phyloP scores from a whole-genome alignment of 2,113 vertebrate genomes.

The Dolichotis patagonum region DNA sequence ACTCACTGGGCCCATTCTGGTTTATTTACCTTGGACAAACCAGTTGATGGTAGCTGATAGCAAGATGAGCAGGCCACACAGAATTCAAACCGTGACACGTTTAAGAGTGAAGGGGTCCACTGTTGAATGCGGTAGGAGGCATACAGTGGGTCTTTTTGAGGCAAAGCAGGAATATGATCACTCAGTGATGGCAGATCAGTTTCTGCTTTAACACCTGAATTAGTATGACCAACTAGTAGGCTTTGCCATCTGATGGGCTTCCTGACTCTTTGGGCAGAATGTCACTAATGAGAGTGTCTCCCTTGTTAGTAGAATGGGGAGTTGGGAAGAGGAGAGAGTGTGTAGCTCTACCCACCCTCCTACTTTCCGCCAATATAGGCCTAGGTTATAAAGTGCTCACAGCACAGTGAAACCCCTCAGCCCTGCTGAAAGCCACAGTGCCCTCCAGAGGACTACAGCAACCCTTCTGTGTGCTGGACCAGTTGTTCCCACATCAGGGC shows the following conservation, averaged over 20 bases:
- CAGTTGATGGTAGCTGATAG: not conserved
- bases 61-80: not conserved
- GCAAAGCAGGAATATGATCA: not conserved
- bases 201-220: not conserved
- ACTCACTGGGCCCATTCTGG: not conserved
- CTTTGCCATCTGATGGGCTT: not conserved
- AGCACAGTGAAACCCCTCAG: not conserved
- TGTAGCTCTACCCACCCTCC: not conserved
- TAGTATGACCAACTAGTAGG: not conserved
- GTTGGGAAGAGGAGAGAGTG: not conserved
- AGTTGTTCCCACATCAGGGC: not conserved
- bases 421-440: fast-evolving
- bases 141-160: not conserved
- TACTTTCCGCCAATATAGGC: not conserved
- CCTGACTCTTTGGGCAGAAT: not conserved
- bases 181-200: not conserved
- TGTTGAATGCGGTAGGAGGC: not conserved
- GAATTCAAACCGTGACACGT: not conserved
- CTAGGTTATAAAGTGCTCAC: not conserved
- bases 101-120: not conserved
- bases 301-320: not conserved
- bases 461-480: not conserved
- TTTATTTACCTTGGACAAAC: not conserved
- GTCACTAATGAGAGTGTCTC: not conserved
- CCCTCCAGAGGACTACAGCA: not conserved